A percentile compares a stretch with the other conserved stretches of the same genome.
These are phyloP conservation scores for Grammomys surdaster DNA, from an alignment of 2,113 vertebrate genomes.

Conservation along the genomic window DNA sequence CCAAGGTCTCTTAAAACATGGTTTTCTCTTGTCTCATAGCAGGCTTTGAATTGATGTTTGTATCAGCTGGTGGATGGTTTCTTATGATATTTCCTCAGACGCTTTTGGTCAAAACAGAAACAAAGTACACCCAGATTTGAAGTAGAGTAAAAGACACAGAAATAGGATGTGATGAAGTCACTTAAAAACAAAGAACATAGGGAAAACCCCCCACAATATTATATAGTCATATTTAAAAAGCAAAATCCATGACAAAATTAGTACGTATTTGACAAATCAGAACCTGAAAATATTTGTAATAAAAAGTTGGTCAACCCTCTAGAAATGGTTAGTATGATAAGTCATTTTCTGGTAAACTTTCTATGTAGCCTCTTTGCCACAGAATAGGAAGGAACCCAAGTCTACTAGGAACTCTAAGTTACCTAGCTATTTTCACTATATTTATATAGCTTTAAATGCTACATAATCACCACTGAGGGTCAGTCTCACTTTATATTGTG, in stretches of 20 bases:
- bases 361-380: background rate
- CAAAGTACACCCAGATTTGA: background rate
- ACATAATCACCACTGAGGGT: background rate
- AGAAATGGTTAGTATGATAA: background rate
- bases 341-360: background rate
- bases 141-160: background rate
- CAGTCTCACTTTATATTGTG: background rate
- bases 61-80: background rate
- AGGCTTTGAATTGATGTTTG: background rate
- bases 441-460: background rate
- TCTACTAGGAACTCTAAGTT: background rate
- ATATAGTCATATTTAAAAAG: background rate
- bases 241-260: background rate
- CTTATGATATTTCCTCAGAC: background rate
- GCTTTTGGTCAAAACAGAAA: conserved; percentile 33
- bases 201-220: background rate
- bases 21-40: background rate
- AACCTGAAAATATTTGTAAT: background rate
- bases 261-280: background rate
- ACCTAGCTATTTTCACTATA: background rate
- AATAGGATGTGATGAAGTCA: background rate
- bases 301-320: background rate
- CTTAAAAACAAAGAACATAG: background rate
- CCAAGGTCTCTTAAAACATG: background rate
- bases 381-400: background rate